phyloP scores from a whole-genome alignment of 2,888 invertebrate species.

The Apodemia hepburni region DNA sequence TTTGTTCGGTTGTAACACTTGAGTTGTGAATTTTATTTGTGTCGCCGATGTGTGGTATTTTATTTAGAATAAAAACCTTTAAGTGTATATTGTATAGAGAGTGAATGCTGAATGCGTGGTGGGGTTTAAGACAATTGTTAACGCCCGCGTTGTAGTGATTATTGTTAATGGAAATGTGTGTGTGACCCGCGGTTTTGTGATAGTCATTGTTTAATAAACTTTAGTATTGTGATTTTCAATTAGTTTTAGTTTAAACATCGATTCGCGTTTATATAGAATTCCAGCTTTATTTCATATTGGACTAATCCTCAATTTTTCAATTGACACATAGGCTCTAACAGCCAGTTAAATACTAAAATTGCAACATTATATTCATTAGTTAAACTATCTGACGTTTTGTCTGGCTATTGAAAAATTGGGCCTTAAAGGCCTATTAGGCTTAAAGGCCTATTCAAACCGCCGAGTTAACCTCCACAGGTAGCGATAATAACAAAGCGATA shows the following conservation, averaged over 20 bases:
- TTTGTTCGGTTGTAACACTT: conserved; percentile 12
- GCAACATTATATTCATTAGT: no score
- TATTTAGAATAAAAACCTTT: conserved; percentile 11
- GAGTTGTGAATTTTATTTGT: conserved; percentile 15
- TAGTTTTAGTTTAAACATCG: background rate
- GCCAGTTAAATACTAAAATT: no score
- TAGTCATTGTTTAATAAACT: background rate
- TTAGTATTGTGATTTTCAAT: background rate
- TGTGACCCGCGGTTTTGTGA: background rate
- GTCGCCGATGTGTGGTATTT: conserved; percentile 12
- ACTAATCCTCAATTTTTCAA: no score
- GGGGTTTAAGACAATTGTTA: conserved; percentile 1
- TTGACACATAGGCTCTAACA: no score
- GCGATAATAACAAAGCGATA: no score
- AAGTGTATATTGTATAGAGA: conserved; percentile 11
- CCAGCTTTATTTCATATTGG: no score
- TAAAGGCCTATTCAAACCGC: no score
- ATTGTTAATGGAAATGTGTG: conserved; percentile 3
- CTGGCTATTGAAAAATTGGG: no score
- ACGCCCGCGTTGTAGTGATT: background rate
- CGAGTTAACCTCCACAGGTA: no score
- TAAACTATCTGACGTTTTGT: no score
- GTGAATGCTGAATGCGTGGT: background rate
- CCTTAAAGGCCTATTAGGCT: no score
- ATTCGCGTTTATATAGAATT: background rate